Conservation (phyloP, 2,797 vertebrate species). For the Nasua narica region DNA sequence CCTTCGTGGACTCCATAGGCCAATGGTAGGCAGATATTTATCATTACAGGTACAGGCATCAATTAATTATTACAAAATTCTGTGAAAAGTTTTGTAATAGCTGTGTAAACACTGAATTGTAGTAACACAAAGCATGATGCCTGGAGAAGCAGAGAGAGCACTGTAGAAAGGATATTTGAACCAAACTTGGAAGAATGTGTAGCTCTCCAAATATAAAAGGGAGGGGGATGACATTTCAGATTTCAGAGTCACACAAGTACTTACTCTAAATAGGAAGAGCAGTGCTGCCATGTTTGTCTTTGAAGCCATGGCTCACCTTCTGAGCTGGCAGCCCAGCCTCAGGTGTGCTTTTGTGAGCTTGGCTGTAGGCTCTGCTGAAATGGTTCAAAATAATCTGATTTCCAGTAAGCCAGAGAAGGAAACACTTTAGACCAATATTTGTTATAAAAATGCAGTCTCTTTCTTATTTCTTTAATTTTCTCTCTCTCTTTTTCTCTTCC, state of each 20-base stretch:
- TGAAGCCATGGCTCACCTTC: background rate
- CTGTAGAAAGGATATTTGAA: background rate
- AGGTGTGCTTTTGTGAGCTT: background rate
- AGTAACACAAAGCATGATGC: background rate
- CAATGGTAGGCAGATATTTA: background rate
- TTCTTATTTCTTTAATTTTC: background rate
- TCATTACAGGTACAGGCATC: background rate
- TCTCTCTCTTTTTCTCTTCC: background rate
- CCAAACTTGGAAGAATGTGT: background rate
- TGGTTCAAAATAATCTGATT: background rate
- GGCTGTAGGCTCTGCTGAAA: background rate
- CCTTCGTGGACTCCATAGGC: background rate
- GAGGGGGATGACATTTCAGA: background rate
- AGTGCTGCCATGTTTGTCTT: background rate
- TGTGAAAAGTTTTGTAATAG: background rate
- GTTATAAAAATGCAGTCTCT: slow-evolving; percentile 48
- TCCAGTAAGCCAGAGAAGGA: slow-evolving; percentile 51
- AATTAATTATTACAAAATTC: background rate
- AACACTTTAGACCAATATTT: slow-evolving; percentile 68
- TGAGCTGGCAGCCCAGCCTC: background rate
- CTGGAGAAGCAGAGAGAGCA: background rate
- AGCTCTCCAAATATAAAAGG: background rate
- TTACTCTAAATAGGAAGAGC: background rate
- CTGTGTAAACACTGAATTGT: background rate
- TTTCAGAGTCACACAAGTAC: background rate